Conservation (phyloP, 2,888 invertebrate species). For the Antitype chi region DNA sequence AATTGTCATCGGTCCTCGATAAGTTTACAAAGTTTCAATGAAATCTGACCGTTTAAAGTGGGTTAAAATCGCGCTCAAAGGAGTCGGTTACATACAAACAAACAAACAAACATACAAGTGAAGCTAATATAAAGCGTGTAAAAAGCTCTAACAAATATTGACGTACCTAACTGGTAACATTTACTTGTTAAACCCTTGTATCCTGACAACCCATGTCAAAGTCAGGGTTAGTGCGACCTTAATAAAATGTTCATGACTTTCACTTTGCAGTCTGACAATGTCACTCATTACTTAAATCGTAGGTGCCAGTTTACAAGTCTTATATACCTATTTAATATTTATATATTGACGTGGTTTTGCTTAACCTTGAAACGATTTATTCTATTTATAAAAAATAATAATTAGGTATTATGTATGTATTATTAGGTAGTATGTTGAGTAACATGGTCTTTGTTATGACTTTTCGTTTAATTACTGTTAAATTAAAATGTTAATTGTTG, state of each 20-base stretch:
- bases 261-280: constrained; percentile 18
- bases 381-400: constrained; percentile 19
- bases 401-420: background rate
- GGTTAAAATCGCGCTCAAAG: too few species aligned
- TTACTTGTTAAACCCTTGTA: constrained; percentile 18
- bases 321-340: background rate
- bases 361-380: constrained; percentile 30
- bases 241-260: constrained; percentile 41
- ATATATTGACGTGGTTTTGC: background rate
- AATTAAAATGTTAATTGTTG: background rate
- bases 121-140: too few species aligned
- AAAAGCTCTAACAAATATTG: constrained; percentile 3
- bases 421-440: background rate
- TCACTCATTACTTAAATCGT: constrained; percentile 7
- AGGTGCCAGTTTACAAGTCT: constrained; percentile 7
- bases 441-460: constrained; percentile 13
- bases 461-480: background rate
- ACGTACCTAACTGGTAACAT: constrained; percentile 29
- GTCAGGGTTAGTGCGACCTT: constrained; percentile 34
- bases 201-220: constrained; percentile 26
- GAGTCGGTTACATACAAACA: too few species aligned
- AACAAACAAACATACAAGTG: too few species aligned
- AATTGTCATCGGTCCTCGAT: too few species aligned
- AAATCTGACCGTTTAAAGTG: too few species aligned
- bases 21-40: too few species aligned